Evolutionary conservation across 2,797 vertebrate genomes (phyloP), one percentile per base, ranked within the genome.

Genomic region (Cyclopterus lumpus): DNA sequence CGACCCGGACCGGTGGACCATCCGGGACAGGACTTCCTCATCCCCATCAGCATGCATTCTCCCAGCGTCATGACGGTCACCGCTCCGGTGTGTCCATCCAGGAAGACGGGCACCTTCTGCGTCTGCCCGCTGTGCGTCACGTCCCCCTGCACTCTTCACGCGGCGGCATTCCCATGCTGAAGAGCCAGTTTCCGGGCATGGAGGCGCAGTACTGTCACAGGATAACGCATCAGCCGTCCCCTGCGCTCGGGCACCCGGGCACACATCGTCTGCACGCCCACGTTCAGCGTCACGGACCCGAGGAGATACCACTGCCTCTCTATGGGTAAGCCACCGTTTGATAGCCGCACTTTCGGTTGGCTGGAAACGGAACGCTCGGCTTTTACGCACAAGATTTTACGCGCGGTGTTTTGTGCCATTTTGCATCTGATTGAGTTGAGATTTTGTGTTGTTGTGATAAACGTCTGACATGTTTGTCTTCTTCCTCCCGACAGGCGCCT

Each of bases 51-150:
- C 93, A 92, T 99, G 96, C 97, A 97, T 66, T 95, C 97, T 22
- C 96, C 97, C 1, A 86, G 96, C 89, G 93, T 98, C 55, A 96
- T 99, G 96, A 95, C 97, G 20, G 95, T 98, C 85, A 92, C 94
- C 6, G 95, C 96, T 68, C 95, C 97, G 2, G 93, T 95, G 81
- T 99, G 98, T 74, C 95, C 96, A 10, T 96, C 97, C 80, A 96
- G 97, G 92, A 99, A 99, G 87, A 97, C 82, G 53, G 97, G 97
- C 40, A 93, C 96, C 14, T 98, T 99, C 92, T 99, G 98, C 78
- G 96, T 99, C 12, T 99, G 98, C 77, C 97, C 97, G 59, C 94
- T 99, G 80, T 99, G 98, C 91, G 97, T 99, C 92, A 95, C 96
- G 82, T 97, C 98, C 79, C 97, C 95, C 95, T 99, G 89, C 97